Evolutionary conservation across 1,140 invertebrate species (phyloP), one percentile per base, ranked within the genome.

Genomic region (Steinernema khuongi): DNA sequence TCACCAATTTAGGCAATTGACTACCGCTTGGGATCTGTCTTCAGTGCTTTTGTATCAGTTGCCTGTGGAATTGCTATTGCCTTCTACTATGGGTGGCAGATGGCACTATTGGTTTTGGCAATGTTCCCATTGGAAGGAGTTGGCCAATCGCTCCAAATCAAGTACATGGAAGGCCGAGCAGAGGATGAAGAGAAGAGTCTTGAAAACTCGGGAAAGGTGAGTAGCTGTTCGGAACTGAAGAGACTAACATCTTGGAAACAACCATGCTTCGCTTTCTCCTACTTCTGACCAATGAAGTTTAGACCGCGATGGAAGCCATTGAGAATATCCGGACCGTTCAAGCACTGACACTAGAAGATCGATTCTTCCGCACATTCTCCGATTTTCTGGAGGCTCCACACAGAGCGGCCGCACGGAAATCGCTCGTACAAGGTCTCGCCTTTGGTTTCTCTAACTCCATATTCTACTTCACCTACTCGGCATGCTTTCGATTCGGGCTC

Each of bases 141-240:
- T 1, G 81, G 83, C 31, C 79, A 79, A 19, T 71, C 43, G 17
- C 14, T 83, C 4, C 76, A 81, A 31, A 76, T 80, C 69, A 80
- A 80, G 72, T 70, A 76, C 18, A 36, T 78, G 17, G 78, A 77
- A 33, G 80, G 81, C 22, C 75, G 74, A 18, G 84, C 86, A 68
- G 81, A 83, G 41, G 79, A 85, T 73, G 87, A 88, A 77, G 81
- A 83, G 0, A 83, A 82, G 43, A 75, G 86, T 0, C 85, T 87
- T 82, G 86, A 87, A 70, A 79, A 87, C 44, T 87, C 88, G 32
- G 88, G 87, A 73, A 84, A 86, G 73, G 86, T 87, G 33, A n/a
- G 30, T 26, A 31, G 36, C 29, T 28, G 32, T 14, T 43, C 14
- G 14, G n/a, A 43, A 17, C n/a, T 43, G 41, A 14, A 43, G 41